Base-by-base conservation (phyloP, 2,888 invertebrate genomes). In the Habroteleia sp. region DNA sequence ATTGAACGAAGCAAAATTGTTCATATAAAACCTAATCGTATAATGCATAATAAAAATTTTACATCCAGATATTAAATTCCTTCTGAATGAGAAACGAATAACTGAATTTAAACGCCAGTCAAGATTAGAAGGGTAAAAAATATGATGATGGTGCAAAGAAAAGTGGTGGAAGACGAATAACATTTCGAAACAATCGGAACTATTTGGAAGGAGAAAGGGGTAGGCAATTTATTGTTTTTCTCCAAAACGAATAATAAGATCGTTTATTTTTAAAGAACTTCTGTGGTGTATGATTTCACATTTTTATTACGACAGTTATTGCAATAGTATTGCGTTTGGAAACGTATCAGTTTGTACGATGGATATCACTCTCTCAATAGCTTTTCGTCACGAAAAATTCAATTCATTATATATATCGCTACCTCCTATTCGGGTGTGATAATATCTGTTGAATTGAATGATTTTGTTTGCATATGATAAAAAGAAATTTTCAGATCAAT, bases 301-400 rank as follows among this genome's bases (percentile, higher is more conserved):
- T 60, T 69, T 60, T 69, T 69, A 69, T 69, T 69, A 27, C 33
- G 29, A 16, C 58, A 69, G 50, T 60, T 60, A 69, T 69, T 58
- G 58, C 50, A 25, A 50, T 23, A 39, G 46, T 29, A 46, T 48
- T 39, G 39, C 27, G n/a, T 25, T 42, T 13, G 42, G 17, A 68
- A 58, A 58, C 41, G 35, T 58, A 62, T 60, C 46, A 35, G 62
- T 60, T 52, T 44, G 52, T 35, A 23, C 52, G 52, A 50, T 37
- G 35, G 27, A 25, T 69, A 69, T 60, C 20, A 16, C 13, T 35
- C 8, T 7, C 41, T 42, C 68, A 37, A 52, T 44, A 52, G 60
- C 48, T 41, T 58, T 50, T 58, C 39, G 41, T 58, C 58, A 48
- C 58, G 58, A 41, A 58, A 39, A 58, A 58, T 68, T 68, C 58